Base-by-base conservation (phyloP, 2,113 vertebrate species). In the Oreocharis arfaki region DNA sequence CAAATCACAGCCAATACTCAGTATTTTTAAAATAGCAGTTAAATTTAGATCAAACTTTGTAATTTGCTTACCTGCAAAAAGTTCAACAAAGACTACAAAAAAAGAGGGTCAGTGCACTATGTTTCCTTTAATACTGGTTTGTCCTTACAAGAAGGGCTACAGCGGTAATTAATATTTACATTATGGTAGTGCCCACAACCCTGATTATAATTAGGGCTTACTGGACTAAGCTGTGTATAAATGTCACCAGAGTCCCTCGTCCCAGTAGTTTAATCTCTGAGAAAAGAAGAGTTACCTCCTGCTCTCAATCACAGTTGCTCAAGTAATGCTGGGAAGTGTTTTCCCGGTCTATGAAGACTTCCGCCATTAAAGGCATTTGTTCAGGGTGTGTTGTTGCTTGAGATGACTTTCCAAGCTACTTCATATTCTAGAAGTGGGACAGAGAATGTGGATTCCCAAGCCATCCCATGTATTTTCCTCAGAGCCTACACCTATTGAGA, bases 1-100 rank as follows among this genome's bases (percentile, higher is more conserved):
- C 59, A 96, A 92, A 95, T 89, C 84, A 93, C 74, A 93, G 93
- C 26, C 81, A 82, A 86, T 55, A 90, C 68, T 87, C 61, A 78
- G 23, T 47, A 55, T 79, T 95, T 91, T 89, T 46, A 79, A 94
- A 93, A 56, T 10, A 11, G 21, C 42, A 84, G 32, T 91, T 68
- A 35, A 69, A 64, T 95, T 95, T 86, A 77, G 61, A 87, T 71
- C 46, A 61, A 49, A 64, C 44, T 81, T 94, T 53, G 63, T 90
- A 47, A 70, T 89, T 81, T 79, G n/a, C 37, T 53, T 59, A 92
- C 42, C 46, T 80, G 56, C 52, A 84, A 81, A 75, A 33, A 88
- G 77, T 71, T 67, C 39, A 88, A 71, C 24, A 27, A 42, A 7
- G 13, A 55, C 50, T 79, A 61, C 30, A 77, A 64, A 84, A 84